These are phyloP conservation scores for Limosa lapponica DNA, from an alignment of 2,797 vertebrate genomes.

Conservation along the genomic window DNA sequence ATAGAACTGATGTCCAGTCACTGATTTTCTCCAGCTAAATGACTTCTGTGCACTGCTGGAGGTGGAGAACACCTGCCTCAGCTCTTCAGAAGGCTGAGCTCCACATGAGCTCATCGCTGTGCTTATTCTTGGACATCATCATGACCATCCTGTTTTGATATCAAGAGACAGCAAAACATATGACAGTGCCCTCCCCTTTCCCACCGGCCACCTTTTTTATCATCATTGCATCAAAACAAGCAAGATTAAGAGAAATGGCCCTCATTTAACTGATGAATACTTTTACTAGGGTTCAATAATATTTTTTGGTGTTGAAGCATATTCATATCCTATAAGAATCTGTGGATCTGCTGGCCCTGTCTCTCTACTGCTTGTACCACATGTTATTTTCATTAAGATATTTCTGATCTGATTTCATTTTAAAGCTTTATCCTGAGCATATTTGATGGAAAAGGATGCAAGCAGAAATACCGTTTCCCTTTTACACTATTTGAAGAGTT, in stretches of 20 bases:
- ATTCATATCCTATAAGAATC: neutral
- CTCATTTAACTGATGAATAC: neutral
- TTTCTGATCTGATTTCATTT: neutral
- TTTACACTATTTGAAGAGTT: neutral
- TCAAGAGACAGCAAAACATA: neutral
- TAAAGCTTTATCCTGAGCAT: neutral
- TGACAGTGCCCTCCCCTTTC: too few species aligned
- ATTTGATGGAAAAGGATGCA: neutral
- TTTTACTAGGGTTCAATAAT: neutral
- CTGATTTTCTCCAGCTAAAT: neutral
- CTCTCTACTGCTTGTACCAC: neutral
- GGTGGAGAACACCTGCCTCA: neutral
- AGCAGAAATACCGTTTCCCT: neutral
- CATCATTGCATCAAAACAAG: neutral
- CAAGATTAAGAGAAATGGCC: neutral
- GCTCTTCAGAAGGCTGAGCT: neutral
- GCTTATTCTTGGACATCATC: neutral
- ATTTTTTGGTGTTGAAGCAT: neutral
- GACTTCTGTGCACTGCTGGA: neutral
- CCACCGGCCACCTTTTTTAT: neutral
- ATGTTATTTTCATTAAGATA: neutral
- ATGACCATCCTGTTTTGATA: neutral
- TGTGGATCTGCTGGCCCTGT: neutral
- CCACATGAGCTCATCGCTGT: neutral
- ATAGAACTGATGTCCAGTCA: neutral